Percentiles rank a stretch among this genome's conserved stretches.
phyloP scores from a whole-genome alignment of 2,797 vertebrate genomes.

The Betta splendens region DNA sequence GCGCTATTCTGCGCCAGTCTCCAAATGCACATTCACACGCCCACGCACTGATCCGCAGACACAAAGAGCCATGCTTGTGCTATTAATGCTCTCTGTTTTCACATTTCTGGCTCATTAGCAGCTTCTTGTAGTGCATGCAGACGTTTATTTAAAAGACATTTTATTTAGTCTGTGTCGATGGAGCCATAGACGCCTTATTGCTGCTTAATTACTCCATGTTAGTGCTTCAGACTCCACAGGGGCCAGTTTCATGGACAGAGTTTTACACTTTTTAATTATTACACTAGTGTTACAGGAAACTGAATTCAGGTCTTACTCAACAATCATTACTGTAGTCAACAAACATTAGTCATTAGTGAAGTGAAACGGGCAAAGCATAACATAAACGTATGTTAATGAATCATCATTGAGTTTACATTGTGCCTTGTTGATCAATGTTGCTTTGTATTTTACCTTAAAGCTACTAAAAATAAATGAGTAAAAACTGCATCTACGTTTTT shows the following conservation, averaged over 20 bases:
- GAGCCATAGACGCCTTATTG: slow-evolving; percentile 48
- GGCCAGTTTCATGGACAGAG: slow-evolving; percentile 40
- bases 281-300: neutral
- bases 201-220: slow-evolving; percentile 45
- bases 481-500: too few species aligned
- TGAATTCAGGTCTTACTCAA: neutral
- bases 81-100: slow-evolving; percentile 61
- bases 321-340: too few species aligned
- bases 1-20: too few species aligned
- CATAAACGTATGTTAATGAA: too few species aligned
- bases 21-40: slow-evolving; percentile 30
- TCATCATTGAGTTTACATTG: too few species aligned
- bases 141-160: slow-evolving; percentile 44
- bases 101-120: slow-evolving; percentile 59
- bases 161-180: slow-evolving; percentile 30
- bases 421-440: too few species aligned
- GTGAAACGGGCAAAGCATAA: too few species aligned
- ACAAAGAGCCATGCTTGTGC: slow-evolving; percentile 51
- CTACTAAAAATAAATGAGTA: too few species aligned
- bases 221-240: slow-evolving; percentile 26
- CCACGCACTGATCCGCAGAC: slow-evolving; percentile 60
- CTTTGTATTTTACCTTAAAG: too few species aligned
- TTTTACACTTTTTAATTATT: slow-evolving; percentile 33
- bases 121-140: slow-evolving; percentile 38
- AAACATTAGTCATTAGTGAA: too few species aligned